Conservation (phyloP, 2,888 invertebrate genomes). For the Gymnoscelis rufifasciata region DNA sequence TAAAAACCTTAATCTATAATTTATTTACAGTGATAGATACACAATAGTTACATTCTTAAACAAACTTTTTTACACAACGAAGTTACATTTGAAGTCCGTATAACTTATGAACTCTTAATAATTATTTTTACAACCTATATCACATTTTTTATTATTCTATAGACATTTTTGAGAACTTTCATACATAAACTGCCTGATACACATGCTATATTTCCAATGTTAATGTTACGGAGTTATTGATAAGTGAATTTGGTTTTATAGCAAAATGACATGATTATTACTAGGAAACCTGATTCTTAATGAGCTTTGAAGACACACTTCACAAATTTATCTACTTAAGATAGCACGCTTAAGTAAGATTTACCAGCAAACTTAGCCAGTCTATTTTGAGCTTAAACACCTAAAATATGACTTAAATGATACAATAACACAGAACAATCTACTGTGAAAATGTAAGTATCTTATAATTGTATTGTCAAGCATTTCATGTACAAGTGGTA, state of each 20-base stretch:
- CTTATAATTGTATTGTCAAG: constrained; percentile 75
- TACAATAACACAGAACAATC: constrained; percentile 14
- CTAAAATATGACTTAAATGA: constrained; percentile 14
- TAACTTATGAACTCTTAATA: constrained; percentile 61
- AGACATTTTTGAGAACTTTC: constrained; percentile 28
- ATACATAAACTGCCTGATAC: neutral
- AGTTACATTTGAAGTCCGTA: constrained; percentile 44
- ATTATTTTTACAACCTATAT: constrained; percentile 76
- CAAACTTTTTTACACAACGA: constrained; percentile 49
- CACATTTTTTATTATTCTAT: constrained; percentile 73
- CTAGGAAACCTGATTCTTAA: neutral
- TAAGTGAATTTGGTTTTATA: neutral
- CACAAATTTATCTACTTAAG: constrained; percentile 10
- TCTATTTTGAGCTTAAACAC: constrained; percentile 5
- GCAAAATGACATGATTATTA: neutral
- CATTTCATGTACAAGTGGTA: constrained; percentile 72
- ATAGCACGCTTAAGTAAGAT: constrained; percentile 5
- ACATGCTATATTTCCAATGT: neutral
- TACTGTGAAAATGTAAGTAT: constrained; percentile 34
- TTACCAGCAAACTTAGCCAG: constrained; percentile 2
- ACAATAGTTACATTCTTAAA: constrained; percentile 57
- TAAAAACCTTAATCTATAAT: constrained; percentile 75
- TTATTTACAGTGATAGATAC: constrained; percentile 67
- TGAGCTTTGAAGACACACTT: neutral
- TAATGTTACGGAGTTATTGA: neutral